Evolutionary conservation across 2,888 invertebrate genomes (phyloP).

Genomic region (Oscheius onirici): DNA sequence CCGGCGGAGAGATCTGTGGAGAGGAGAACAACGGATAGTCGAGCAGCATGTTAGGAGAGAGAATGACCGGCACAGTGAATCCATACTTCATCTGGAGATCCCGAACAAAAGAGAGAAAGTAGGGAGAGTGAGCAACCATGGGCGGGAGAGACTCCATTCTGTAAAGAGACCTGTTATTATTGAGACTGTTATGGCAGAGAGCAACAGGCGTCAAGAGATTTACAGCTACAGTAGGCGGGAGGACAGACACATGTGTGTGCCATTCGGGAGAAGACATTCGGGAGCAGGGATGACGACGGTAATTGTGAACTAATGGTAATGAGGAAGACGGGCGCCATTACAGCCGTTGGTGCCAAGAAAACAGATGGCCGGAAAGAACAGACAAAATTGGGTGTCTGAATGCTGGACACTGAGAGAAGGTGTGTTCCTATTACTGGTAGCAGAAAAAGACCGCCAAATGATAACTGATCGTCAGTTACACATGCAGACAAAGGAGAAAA

Average conservation of each 20-base stretch:
- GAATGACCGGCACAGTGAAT: conserved; percentile 20
- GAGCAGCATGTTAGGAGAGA: neutral
- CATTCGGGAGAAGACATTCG: conserved; percentile 18
- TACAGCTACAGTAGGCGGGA: conserved; percentile 18
- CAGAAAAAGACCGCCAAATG: conserved; percentile 19
- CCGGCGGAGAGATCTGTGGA: conserved; percentile 12
- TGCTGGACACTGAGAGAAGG: no score
- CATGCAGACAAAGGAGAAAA: conserved; percentile 7
- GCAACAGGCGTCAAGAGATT: conserved; percentile 16
- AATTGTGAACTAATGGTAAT: conserved; percentile 23
- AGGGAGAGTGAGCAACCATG: conserved; percentile 8
- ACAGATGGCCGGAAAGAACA: neutral
- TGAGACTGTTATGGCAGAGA: neutral
- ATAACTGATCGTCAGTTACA: conserved; percentile 24
- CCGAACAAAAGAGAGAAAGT: neutral
- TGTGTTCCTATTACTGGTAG: conserved; percentile 1
- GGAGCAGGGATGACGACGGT: conserved; percentile 8
- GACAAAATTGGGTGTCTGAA: no score
- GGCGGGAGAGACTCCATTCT: conserved; percentile 26
- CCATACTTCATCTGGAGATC: conserved; percentile 23
- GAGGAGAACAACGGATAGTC: neutral
- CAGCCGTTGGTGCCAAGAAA: conserved; percentile 2
- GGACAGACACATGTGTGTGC: conserved; percentile 9
- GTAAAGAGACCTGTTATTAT: neutral
- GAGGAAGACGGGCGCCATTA: conserved; percentile 18